phyloP scores from a whole-genome alignment of 2,113 vertebrate species.

The Rhynchopsitta pachyrhyncha region DNA sequence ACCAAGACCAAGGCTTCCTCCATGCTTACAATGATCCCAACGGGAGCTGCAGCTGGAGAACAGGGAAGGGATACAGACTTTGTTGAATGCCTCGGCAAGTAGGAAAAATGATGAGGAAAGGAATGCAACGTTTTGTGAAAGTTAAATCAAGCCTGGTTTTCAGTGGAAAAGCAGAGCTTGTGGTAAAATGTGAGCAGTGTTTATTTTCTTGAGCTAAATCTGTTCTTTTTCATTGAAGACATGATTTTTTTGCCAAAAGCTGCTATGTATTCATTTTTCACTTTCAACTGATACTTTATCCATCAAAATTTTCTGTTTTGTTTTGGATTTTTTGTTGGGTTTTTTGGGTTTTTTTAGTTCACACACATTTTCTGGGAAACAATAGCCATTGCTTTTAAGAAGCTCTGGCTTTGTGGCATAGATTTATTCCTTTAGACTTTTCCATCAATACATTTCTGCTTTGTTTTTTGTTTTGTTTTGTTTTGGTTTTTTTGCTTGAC shows the following conservation, averaged over 20 bases:
- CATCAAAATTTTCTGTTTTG: background rate
- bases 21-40: background rate
- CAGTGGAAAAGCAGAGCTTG: background rate
- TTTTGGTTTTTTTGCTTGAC: background rate
- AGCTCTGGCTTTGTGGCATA: background rate
- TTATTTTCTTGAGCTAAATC: background rate
- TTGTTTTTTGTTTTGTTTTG: background rate
- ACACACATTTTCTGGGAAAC: background rate
- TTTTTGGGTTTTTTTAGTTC: background rate
- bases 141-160: background rate
- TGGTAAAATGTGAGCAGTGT: background rate
- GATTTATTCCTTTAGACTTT: background rate
- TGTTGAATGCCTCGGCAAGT: background rate
- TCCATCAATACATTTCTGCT: background rate
- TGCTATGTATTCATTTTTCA: background rate
- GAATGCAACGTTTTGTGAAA: background rate
- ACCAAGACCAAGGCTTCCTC: background rate
- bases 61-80: background rate
- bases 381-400: background rate
- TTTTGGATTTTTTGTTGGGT: background rate
- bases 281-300: background rate
- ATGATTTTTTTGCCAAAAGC: background rate
- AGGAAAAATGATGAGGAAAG: background rate
- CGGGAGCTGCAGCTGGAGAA: background rate
- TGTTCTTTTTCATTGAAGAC: background rate